These are phyloP conservation scores for Cydia amplana DNA, from an alignment of 1,140 invertebrate genomes.

Conservation along the genomic window DNA sequence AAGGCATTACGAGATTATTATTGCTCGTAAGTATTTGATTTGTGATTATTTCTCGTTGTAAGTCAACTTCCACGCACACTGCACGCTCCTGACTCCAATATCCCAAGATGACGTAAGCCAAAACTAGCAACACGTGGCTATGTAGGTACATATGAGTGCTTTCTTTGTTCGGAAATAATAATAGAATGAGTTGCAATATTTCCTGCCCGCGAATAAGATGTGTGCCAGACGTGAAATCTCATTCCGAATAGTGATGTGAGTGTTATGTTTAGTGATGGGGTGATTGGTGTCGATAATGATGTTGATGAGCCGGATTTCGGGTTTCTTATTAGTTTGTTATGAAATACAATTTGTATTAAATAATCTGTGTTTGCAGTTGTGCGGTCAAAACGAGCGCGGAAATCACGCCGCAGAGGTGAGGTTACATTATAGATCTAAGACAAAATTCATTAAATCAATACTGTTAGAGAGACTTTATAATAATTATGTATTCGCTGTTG, in stretches of 20 bases:
- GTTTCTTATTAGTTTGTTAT: too few relatives aligned
- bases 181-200: slow-evolving; percentile 69
- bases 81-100: slow-evolving; percentile 50
- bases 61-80: neutral
- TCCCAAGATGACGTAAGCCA: slow-evolving; percentile 60
- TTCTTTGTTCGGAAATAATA: slow-evolving; percentile 73
- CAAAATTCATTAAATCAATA: too few relatives aligned
- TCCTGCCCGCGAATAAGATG: slow-evolving; percentile 58
- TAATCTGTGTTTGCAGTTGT: too few relatives aligned
- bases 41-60: too few relatives aligned
- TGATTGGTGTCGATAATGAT: slow-evolving; percentile 35
- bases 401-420: too few relatives aligned
- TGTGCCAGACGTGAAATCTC: slow-evolving; percentile 62
- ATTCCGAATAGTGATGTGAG: slow-evolving; percentile 59
- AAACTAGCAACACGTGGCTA: slow-evolving; percentile 60
- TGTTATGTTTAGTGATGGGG: slow-evolving; percentile 42
- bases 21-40: too few relatives aligned
- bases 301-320: neutral
- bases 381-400: too few relatives aligned
- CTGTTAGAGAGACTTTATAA: too few relatives aligned
- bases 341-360: too few relatives aligned
- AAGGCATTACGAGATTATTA: too few relatives aligned
- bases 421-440: too few relatives aligned
- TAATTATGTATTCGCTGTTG: too few relatives aligned
- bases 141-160: slow-evolving; percentile 43